Base-by-base conservation (phyloP, 1,140 invertebrate species). In the Drosophila takahashii region DNA sequence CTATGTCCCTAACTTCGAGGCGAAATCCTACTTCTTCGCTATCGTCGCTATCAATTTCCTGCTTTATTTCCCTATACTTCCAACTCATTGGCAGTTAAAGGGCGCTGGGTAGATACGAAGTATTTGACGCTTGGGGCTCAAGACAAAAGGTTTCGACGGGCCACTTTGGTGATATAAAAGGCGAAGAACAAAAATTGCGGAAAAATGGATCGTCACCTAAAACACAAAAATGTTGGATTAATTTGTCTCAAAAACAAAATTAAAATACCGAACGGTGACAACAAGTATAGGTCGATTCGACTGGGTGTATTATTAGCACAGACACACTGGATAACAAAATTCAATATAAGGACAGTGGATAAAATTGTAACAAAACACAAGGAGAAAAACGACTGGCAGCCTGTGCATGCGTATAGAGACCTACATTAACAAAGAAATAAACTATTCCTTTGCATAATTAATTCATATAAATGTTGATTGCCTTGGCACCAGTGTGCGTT, bases 231-330 rank as follows among this genome's bases (percentile, higher is more conserved):
- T 50, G 32, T 51, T 7, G n/a, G 32, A 26, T 48, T 37, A 48
- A 36, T 27, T 59, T 60, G 7, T 50, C 45, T 7, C 57, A 60
- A 59, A 9, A 48, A 60, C 32, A 50, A 7, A 50, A 1, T 60
- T 6, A 18, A 60, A 9, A 9, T 26, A 37, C 18, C 2, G 44
- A 47, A 59, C 42, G 27, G 2, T 22, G 27, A 26, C 42, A 58
- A 45, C 18, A 58, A 2, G 11, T 50, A 18, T 59, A 3, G 57
- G 44, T 39, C 44, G 37, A 59, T 39, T 59, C n/a, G 44, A 50
- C 44, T 48, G 29, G 29, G 16, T 45, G 18, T 39, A 26, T 53
- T 54, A 59, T 18, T 37, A 59, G 6, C 57, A 37, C 57, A 37
- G 56, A 48, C 1, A 32, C 32, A 32, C 32, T 32, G 32, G 32